Evolutionary conservation across 2,113 vertebrate genomes (phyloP), one percentile per base, ranked within the genome.

Genomic region (Larimichthys crocea): DNA sequence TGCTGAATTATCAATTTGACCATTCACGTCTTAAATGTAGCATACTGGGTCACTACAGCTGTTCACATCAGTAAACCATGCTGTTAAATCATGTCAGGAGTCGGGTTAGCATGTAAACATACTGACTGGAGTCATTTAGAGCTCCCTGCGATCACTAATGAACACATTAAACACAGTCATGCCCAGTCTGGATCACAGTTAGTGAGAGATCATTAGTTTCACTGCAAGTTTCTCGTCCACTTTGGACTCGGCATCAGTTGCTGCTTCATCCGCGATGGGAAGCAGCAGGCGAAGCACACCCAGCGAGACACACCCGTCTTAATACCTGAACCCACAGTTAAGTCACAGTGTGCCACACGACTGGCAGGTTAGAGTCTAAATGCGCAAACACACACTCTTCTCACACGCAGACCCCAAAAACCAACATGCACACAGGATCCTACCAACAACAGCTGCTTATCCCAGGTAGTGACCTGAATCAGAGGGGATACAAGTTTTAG

Each of bases 401-500:
- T 56, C 50, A 50, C 70, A 76, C 71, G 35, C 24, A 49, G 1
- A 62, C 63, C 12, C 35, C 7, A 59, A 65, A 86, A 29, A 52
- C 81, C 78, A 88, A 88, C 76, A 88, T 76, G 79, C 76, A 89
- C 86, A 88, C 77, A 85, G 62, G 71, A 64, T 95, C 96, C 95
- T 97, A 97, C 96, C 96, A 95, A 93, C 68, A 92, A 61, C 48
- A 86, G 92, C 79, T 63, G 88, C 83, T 93, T 95, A 94, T 94
- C 85, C 83, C 91, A 94, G 94, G 89, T 92, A 87, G 94, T 94
- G 93, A 55, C 96, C 96, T 97, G 92, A 87, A 96, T 91, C 80
- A 88, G 81, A 89, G 74, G 83, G 88, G 68, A 83, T 40, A 94
- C 63, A 86, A 89, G 10, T 79, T 20, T n/a, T 68, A 76, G 63